Conservation (phyloP, 2,113 vertebrate genomes). For the Heterotis niloticus region DNA sequence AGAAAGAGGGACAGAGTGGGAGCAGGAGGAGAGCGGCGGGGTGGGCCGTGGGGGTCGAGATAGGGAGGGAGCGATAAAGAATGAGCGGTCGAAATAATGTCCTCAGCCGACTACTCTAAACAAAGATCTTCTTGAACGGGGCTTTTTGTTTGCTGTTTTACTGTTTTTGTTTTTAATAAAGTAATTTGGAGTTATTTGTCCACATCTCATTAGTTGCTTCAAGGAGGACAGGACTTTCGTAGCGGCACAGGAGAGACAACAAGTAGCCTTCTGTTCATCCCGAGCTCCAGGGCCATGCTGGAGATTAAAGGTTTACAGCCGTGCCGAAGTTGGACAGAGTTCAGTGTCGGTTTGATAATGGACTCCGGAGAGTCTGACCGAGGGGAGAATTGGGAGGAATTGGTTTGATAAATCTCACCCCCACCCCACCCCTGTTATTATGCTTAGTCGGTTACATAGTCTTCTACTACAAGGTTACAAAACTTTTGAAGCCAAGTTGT, state of each 20-base stretch:
- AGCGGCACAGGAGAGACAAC: conserved; percentile 23
- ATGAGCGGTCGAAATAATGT: background rate
- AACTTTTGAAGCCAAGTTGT: background rate
- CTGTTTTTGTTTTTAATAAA: conserved; percentile 10
- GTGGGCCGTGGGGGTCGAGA: background rate
- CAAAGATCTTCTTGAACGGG: background rate
- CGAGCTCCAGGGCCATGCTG: conserved; percentile 16
- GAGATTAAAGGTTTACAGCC: conserved; percentile 14
- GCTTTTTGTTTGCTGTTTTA: background rate
- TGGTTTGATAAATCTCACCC: background rate
- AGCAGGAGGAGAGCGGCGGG: conserved; percentile 21
- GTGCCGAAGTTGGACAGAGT: conserved; percentile 26
- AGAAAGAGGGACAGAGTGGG: conserved; percentile 25
- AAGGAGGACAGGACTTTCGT: conserved; percentile 7
- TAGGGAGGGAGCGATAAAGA: conserved; percentile 15
- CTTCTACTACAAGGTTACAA: background rate
- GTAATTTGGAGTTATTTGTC: conserved; percentile 8
- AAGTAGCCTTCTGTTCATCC: conserved; percentile 26
- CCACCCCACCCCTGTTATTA: no score
- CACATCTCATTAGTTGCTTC: conserved; percentile 21
- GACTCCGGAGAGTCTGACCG: conserved; percentile 22
- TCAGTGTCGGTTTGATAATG: conserved; percentile 29
- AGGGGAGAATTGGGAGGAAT: conserved; percentile 10
- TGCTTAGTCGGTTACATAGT: no score
- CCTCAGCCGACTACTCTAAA: background rate